Evolutionary conservation across 2,888 invertebrate species (phyloP), one percentile per base, ranked within the genome.

Genomic region (Eupithecia vulgata): DNA sequence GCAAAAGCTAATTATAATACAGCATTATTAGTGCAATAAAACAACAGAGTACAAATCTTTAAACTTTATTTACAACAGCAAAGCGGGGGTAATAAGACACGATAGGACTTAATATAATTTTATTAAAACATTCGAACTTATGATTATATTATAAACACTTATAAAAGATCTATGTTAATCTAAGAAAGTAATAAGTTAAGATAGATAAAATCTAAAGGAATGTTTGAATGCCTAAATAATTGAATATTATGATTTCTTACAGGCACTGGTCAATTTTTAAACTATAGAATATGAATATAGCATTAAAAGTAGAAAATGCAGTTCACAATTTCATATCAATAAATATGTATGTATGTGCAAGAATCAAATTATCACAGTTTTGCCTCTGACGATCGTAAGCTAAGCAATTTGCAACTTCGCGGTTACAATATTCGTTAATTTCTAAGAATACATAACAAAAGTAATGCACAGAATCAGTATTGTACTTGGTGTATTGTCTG

Each of bases 231-330:
- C 82, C 79, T 80, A 80, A 81, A 72, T 83, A 83, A 81, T 90
- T 92, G 94, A 94, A 94, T 94, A 94, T 94, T 86, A 88, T 92
- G 86, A 85, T 84, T 82, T 69, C 94, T 93, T 93, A 90, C 94
- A 94, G 94, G 94, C 92, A 94, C 94, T 94, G 94, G 88, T 88
- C 77, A 79, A 80, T 84, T 84, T 83, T 83, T 84, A 81, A 81
- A 83, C 79, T 81, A 80, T 83, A 81, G 74, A 81, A 78, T 76
- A 77, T 40, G 62, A 71, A 40, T 40, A 72, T 74, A 73, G 64
- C 76, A 74, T 69, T 73, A 68, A 73, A 76, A 70, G 67, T 67
- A 78, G 71, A 78, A 21, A 79, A 77, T 74, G 77, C 76, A 77
- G 73, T 68, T 68, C 67, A 77, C 71, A 78, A 79, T 74, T 73